Base-by-base conservation (phyloP, 1,140 invertebrate species). In the Neodiprion pinetum region DNA sequence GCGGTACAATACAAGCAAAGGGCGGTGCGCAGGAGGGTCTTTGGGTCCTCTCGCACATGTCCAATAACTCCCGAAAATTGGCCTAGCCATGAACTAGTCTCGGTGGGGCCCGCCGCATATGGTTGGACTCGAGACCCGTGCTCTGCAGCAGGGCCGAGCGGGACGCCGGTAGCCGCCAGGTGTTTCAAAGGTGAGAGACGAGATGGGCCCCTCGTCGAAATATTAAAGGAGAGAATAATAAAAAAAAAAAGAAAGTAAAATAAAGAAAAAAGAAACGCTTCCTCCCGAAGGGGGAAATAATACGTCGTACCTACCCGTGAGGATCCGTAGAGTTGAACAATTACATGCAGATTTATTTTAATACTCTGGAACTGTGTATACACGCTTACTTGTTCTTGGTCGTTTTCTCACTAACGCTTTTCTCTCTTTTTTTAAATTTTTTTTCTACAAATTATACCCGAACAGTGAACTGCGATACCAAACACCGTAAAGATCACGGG, bases 11-110 rank as follows among this genome's bases (percentile, higher is more conserved):
- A 8, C n/a, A 7, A 3, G 9, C 53, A 9, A 61, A 61, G 53
- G 53, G 9, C 28, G 28, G 28, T 40, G 5, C 28, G 28, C 28
- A 40, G 53, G n/a, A 61, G 53, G 53, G 53, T 61, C 53, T 61
- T 61, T 61, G 11, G n/a, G 53, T 14, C 11, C 53, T 17, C 53
- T 61, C n/a, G 53, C 53, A 61, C 53, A 61, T 61, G 53, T 17
- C 53, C 53, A 61, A 61, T 61, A 61, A 61, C 11, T 12, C 53
- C 53, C 53, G 53, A 61, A 61, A 61, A 61, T 61, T 61, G 53
- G 53, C 53, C 53, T 12, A 61, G n/a, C 53, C n/a, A 61, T 61
- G 53, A 61, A 61, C 53, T 61, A 61, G 53, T 61, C 53, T 61
- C 53, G 53, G 53, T 61, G 53, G 53, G 53, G 53, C 53, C 53